A percentile compares a stretch with the other conserved stretches of the same genome.
phyloP scores from a whole-genome alignment of 2,113 vertebrate species.

The Oceanodroma tethys region DNA sequence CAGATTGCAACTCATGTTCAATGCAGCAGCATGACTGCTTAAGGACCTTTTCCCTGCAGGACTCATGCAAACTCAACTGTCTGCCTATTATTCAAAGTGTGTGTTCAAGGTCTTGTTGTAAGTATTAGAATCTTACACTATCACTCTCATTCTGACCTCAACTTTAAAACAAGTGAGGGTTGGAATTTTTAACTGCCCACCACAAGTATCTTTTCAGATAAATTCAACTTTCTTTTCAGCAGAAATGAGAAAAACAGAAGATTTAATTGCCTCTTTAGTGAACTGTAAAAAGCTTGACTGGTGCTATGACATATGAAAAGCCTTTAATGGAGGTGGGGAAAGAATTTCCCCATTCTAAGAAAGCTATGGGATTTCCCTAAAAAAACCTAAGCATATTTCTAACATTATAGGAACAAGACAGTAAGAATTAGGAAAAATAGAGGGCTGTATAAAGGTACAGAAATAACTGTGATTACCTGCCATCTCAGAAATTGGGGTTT shows the following conservation, averaged over 20 bases:
- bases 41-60: slow-evolving; percentile 39
- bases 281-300: background rate
- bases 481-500: background rate
- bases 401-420: background rate
- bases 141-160: background rate
- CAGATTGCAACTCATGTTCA: slow-evolving; percentile 31
- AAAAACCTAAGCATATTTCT: background rate
- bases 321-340: background rate
- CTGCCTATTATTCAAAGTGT: slow-evolving; percentile 27
- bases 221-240: background rate
- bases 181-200: background rate
- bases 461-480: background rate
- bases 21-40: slow-evolving; percentile 39
- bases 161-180: background rate
- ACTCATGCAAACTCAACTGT: slow-evolving; percentile 5
- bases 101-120: slow-evolving; percentile 27
- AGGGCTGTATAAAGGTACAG: background rate
- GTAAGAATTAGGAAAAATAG: background rate
- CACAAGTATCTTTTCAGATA: background rate
- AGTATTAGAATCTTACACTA: background rate
- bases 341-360: background rate
- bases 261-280: background rate
- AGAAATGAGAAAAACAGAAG: background rate
- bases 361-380: background rate
- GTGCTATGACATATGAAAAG: background rate